phyloP scores from a whole-genome alignment of 2,797 vertebrate species.

The Stomatorhinus walkeri region DNA sequence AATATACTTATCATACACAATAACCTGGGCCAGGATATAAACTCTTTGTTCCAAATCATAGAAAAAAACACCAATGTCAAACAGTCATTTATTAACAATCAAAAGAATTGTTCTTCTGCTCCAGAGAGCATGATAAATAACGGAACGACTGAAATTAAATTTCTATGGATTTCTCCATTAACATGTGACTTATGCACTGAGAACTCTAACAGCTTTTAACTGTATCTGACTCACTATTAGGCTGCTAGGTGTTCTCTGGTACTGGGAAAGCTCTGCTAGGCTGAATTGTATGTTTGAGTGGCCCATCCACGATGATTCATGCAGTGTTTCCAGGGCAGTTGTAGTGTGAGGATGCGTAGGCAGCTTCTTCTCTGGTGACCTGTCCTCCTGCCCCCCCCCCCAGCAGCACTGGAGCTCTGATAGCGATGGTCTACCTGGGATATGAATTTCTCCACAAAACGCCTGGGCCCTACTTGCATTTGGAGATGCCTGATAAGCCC shows the following conservation, averaged over 20 bases:
- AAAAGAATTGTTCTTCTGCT: neutral
- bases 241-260: neutral
- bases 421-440: neutral
- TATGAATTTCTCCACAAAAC: neutral
- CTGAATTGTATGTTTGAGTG: conserved; percentile 13
- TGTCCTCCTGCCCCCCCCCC: neutral
- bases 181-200: neutral
- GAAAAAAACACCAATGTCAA: neutral
- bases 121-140: neutral
- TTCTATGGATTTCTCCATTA: neutral
- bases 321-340: neutral
- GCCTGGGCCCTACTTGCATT: neutral
- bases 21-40: neutral
- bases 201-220: neutral
- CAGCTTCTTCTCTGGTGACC: neutral
- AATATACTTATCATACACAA: neutral
- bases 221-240: neutral
- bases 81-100: neutral
- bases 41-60: neutral
- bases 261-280: neutral
- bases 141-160: neutral
- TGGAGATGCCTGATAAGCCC: neutral
- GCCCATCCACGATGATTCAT: conserved; percentile 2
- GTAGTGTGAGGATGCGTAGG: neutral
- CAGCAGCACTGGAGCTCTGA: neutral